Percentiles rank a stretch among this genome's conserved stretches.
These are phyloP conservation scores for Scarus forsteni DNA, from an alignment of 2,797 vertebrate genomes.

Conservation along the genomic window DNA sequence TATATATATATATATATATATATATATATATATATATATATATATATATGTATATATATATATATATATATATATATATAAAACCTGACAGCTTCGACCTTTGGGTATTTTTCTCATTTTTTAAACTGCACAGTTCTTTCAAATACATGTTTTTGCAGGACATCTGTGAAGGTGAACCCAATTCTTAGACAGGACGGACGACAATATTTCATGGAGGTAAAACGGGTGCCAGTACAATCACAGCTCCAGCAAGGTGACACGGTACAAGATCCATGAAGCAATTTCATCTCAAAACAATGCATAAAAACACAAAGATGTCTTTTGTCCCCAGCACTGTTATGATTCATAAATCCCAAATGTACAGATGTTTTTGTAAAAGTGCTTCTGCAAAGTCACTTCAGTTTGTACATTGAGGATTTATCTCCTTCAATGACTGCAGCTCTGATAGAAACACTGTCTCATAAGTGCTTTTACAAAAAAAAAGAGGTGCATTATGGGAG, in stretches of 20 bases:
- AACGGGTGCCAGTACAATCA: conserved; percentile 2
- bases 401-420: conserved; percentile 73
- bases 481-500: conserved; percentile 50
- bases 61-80: too few relatives aligned
- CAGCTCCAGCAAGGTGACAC: conserved; percentile 21
- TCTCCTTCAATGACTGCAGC: conserved; percentile 44
- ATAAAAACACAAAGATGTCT: conserved; percentile 24
- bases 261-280: conserved; percentile 24
- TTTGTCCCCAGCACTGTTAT: conserved; percentile 34
- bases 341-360: conserved; percentile 53
- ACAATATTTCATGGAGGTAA: conserved; percentile 21
- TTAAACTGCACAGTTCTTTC: conserved; percentile 31
- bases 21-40: too few relatives aligned
- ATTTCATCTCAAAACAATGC: conserved; percentile 35
- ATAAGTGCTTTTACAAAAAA: conserved; percentile 63
- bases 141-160: conserved; percentile 25
- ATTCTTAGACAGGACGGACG: conserved; percentile 1
- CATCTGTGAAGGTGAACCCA: conserved; percentile 30
- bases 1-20: too few relatives aligned
- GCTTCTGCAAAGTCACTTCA: conserved; percentile 58
- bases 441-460: conserved; percentile 59
- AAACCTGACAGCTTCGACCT: not conserved
- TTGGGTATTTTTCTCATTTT: conserved; percentile 17
- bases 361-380: conserved; percentile 54
- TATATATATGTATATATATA: too few relatives aligned